These are phyloP conservation scores for Scotopteryx bipunctaria DNA, from an alignment of 2,888 invertebrate genomes.

Conservation along the genomic window DNA sequence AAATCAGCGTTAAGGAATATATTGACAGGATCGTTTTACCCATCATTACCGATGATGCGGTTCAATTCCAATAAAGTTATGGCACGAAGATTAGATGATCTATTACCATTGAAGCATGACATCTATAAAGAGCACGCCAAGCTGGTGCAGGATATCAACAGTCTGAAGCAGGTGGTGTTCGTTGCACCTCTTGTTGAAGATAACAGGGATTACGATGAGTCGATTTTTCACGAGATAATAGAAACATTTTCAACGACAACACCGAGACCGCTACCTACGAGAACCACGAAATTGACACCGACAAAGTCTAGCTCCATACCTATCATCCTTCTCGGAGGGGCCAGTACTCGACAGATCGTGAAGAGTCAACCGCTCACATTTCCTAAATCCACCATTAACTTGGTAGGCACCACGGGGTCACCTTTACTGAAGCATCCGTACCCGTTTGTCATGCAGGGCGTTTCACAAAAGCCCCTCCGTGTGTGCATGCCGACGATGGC, in stretches of 20 bases:
- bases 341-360: conserved; percentile 59
- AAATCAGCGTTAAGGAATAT: conserved; percentile 21
- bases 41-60: conserved; percentile 20
- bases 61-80: conserved; percentile 41
- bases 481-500: conserved; percentile 64
- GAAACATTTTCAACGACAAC: conserved; percentile 60
- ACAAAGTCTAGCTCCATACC: conserved; percentile 57
- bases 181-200: conserved; percentile 64
- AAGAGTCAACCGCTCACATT: conserved; percentile 57
- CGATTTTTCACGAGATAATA: conserved; percentile 69
- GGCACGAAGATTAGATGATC: conserved; percentile 29
- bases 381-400: conserved; percentile 58
- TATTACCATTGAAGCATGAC: conserved; percentile 53
- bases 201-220: conserved; percentile 69
- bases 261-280: conserved; percentile 15
- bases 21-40: conserved; percentile 21
- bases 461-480: conserved; percentile 50
- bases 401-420: conserved; percentile 67
- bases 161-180: conserved; percentile 65
- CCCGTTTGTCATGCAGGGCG: conserved; percentile 61
- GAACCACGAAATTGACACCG: conserved; percentile 33
- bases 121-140: conserved; percentile 74
- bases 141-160: conserved; percentile 74
- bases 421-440: conserved; percentile 68
- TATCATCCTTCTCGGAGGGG: conserved; percentile 64